A percentile compares a stretch with the other conserved stretches of the same genome.
Evolutionary conservation across 2,797 vertebrate genomes (phyloP).

Genomic region (Aplochiton taeniatus): DNA sequence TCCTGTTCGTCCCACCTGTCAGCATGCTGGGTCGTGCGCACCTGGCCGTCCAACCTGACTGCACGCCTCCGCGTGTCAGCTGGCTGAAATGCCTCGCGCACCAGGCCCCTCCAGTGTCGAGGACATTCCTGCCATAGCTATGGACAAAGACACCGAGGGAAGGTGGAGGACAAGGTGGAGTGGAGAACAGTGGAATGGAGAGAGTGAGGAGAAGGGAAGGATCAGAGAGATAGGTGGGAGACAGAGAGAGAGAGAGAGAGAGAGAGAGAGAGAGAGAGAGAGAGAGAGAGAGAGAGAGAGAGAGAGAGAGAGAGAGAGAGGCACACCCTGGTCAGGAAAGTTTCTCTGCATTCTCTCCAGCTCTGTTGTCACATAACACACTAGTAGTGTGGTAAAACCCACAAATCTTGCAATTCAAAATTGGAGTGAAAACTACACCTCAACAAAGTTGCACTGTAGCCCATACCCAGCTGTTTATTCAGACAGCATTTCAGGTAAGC

Average conservation of each 20-base stretch:
- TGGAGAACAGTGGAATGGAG: background rate
- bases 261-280: constrained; percentile 4
- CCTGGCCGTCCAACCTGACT: constrained; percentile 15
- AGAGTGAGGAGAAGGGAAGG: constrained; percentile 5
- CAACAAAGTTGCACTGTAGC: background rate
- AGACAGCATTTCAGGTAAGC: background rate
- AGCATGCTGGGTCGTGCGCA: constrained; percentile 28
- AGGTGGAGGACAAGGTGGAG: background rate
- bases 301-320: background rate
- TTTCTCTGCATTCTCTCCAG: background rate
- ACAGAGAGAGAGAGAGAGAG: background rate
- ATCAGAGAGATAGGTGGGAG: constrained; percentile 14
- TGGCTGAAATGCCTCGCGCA: constrained; percentile 31
- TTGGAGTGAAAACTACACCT: too few relatives aligned
- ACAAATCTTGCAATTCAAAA: too few relatives aligned
- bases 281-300: too few relatives aligned
- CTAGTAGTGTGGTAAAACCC: too few relatives aligned
- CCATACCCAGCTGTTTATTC: background rate
- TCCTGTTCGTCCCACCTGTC: constrained; percentile 26
- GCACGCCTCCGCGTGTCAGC: constrained; percentile 33
- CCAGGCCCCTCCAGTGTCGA: constrained; percentile 21
- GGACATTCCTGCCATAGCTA: constrained; percentile 37
- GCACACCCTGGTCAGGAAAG: background rate
- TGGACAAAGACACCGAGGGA: background rate
- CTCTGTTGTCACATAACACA: background rate